These are phyloP conservation scores for Drosophila algonquin DNA, from an alignment of 2,888 invertebrate species.

Conservation along the genomic window DNA sequence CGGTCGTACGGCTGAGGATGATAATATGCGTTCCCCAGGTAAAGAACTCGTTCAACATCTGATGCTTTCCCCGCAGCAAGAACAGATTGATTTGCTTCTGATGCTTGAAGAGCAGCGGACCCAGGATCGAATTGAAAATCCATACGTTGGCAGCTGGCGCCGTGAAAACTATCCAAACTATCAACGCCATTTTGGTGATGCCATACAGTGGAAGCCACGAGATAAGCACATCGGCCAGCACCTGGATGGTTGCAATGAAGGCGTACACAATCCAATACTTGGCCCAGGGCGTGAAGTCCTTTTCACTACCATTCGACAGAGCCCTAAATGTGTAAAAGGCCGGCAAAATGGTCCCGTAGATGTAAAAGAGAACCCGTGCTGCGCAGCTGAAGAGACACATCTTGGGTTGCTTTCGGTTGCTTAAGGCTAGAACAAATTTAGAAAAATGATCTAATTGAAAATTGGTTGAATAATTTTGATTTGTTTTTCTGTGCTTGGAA, in stretches of 20 bases:
- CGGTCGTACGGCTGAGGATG: neutral
- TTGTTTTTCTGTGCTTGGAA: neutral
- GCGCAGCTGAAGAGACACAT: conserved; percentile 50
- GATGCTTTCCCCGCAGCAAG: conserved; percentile 45
- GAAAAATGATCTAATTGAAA: neutral
- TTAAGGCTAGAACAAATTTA: neutral
- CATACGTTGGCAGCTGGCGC: conserved; percentile 67
- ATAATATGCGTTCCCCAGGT: neutral
- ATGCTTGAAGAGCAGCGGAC: conserved; percentile 47
- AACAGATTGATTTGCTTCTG: conserved; percentile 55
- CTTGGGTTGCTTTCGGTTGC: neutral
- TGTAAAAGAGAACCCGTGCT: conserved; percentile 49
- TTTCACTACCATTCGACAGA: conserved; percentile 15
- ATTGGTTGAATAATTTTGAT: neutral
- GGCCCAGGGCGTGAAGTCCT: conserved; percentile 48
- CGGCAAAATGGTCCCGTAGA: conserved; percentile 58
- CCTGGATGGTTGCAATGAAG: conserved; percentile 95
- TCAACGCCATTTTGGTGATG: conserved; percentile 53
- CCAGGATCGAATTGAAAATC: conserved; percentile 56
- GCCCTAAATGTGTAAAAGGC: conserved; percentile 57
- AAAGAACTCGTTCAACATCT: conserved; percentile 37
- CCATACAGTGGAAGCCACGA: conserved; percentile 94
- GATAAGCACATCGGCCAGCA: conserved; percentile 96
- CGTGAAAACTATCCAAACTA: conserved; percentile 52
- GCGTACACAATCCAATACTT: conserved; percentile 87